These are phyloP conservation scores for Caenorhabditis inopinata DNA, from an alignment of 1,140 invertebrate genomes.

Conservation along the genomic window DNA sequence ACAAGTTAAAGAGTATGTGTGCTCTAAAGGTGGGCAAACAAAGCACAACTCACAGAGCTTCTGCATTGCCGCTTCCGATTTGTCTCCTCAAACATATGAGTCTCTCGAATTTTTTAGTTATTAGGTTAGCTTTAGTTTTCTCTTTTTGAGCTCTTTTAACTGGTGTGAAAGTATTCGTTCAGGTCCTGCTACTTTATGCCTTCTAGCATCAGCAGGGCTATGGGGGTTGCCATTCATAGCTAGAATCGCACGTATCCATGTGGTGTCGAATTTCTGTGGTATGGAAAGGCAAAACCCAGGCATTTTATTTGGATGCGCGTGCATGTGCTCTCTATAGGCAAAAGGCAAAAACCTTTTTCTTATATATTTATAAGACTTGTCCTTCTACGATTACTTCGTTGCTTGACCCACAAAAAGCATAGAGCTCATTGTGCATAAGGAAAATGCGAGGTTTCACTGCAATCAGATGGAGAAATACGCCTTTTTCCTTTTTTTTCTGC, in stretches of 20 bases:
- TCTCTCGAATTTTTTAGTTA: neutral
- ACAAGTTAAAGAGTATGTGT: slow-evolving; percentile 14
- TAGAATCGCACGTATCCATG: neutral
- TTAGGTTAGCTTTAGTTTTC: neutral
- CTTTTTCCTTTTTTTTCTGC: neutral
- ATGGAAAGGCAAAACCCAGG: neutral
- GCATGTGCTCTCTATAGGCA: neutral
- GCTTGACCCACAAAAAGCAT: neutral
- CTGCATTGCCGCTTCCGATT: neutral
- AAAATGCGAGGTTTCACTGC: neutral
- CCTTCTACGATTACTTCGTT: too few relatives aligned
- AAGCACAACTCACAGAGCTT: neutral
- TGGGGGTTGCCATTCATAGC: neutral
- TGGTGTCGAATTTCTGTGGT: neutral
- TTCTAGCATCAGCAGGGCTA: neutral
- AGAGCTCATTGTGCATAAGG: neutral
- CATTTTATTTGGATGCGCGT: neutral
- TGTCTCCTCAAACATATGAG: neutral
- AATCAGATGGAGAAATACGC: neutral
- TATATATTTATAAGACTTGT: neutral
- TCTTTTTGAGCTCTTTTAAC: neutral
- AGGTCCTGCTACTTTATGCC: neutral
- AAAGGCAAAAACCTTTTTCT: neutral
- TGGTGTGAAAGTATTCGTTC: neutral
- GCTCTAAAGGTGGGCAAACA: slow-evolving; percentile 20